Evolutionary conservation across 2,113 vertebrate genomes (phyloP), one percentile per base, ranked within the genome.

Genomic region (Dolichallabes microphthalmus): DNA sequence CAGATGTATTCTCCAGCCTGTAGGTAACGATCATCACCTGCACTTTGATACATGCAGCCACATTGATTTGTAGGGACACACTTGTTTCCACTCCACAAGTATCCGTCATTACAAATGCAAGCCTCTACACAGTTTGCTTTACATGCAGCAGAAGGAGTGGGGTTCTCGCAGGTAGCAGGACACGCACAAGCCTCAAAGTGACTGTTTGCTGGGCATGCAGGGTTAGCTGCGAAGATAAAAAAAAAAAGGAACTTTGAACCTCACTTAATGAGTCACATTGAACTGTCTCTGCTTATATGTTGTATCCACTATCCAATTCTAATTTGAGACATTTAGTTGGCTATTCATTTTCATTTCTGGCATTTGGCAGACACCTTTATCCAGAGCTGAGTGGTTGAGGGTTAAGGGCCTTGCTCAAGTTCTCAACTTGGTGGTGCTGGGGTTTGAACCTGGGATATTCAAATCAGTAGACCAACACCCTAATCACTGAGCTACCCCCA

Each of bases 131-230:
- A 94, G 63, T 69, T n/a, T 2, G 55, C 27, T 0, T 50, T 82
- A 83, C 93, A 94, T 3, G 58, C 76, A 12, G 88, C 64, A 27
- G 89, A 80, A 4, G 87, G 14, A 3, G 58, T 80, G 25, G 82
- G 87, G 80, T 92, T 85, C 76, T 85, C 87, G 82, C 93, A 94
- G 68, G 91, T 92, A 9, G 91, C 87, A 12, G 91, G 92, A 60
- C 93, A 94, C 39, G 87, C 83, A 69, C 83, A 85, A 17, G 61
- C 35, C 8, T 85, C 83, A 79, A 68, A 85, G 75, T 85, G 83
- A 35, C 83, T 85, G 63, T 85, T 85, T 57, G 61, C 13, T 20
- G 83, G 61, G 30, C 83, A 85, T 2, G n/a, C 12, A 22, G 83
- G 83, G 60, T 77, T 87, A 69, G 75, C 75, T 85, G 45, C 84